phyloP scores from a whole-genome alignment of 2,797 vertebrate species.

The Sardinella longiceps region DNA sequence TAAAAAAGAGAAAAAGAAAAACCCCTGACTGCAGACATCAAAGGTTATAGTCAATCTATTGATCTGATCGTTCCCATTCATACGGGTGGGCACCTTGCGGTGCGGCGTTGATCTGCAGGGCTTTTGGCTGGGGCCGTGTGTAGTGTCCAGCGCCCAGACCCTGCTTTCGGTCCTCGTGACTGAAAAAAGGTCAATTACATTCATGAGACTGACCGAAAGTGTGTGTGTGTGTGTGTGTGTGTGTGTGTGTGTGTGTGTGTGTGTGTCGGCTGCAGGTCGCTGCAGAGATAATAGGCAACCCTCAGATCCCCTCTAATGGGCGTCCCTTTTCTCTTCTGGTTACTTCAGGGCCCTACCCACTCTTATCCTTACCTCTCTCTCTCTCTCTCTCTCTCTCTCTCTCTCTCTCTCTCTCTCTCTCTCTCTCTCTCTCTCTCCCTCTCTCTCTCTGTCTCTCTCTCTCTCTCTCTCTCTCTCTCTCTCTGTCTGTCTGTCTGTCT shows the following conservation, averaged over 20 bases:
- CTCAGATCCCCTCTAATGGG: constrained; percentile 88
- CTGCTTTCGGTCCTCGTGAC: constrained; percentile 80
- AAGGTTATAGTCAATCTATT: constrained; percentile 90
- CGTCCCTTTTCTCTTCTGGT: constrained; percentile 61
- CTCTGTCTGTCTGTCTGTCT: not conserved
- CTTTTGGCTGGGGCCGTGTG: constrained; percentile 83
- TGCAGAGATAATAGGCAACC: constrained; percentile 89
- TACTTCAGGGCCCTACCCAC: constrained; percentile 44
- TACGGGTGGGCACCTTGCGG: constrained; percentile 86
- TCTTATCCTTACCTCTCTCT: not conserved
- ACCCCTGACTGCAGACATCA: not conserved
- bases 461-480: constrained; percentile 51
- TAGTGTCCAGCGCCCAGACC: constrained; percentile 69
- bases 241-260: too few species aligned
- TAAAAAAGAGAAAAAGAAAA: constrained; percentile 68
- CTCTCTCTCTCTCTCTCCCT: not conserved
- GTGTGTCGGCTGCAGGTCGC: constrained; percentile 74
- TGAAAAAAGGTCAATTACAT: constrained; percentile 97
- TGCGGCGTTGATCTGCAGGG: constrained; percentile 93
- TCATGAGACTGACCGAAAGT: constrained; percentile 93
- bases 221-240: too few species aligned
- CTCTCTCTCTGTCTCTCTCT: constrained; percentile 37
- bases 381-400: not conserved
- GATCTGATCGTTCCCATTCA: constrained; percentile 98
- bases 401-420: constrained; percentile 6